A percentile compares a stretch with the other conserved stretches of the same genome.
These are phyloP conservation scores for Stegostoma tigrinum DNA, from an alignment of 2,113 vertebrate genomes.

Conservation along the genomic window DNA sequence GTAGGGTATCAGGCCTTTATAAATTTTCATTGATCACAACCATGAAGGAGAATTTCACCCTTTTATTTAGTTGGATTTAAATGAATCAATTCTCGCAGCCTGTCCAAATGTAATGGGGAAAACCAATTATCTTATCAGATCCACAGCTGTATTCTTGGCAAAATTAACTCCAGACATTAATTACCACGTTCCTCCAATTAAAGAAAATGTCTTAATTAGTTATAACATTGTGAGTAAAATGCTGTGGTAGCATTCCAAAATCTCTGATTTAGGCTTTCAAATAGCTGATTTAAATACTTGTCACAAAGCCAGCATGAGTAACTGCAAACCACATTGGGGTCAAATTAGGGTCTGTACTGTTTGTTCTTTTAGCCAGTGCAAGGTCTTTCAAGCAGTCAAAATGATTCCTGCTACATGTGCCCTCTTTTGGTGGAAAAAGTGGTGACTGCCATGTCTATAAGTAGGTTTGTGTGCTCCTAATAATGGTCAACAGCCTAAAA, in stretches of 20 bases:
- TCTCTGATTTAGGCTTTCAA: not conserved
- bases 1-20: not conserved
- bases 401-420: not conserved
- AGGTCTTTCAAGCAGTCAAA: not conserved
- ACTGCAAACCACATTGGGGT: not conserved
- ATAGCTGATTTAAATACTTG: constrained; percentile 8
- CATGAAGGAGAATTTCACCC: constrained; percentile 28
- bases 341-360: not conserved
- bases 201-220: constrained; percentile 20
- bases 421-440: not conserved
- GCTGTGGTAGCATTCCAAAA: not conserved
- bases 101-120: constrained; percentile 22
- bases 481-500: not conserved
- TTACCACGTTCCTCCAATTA: constrained; percentile 20
- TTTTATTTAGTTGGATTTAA: constrained; percentile 23
- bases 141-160: constrained; percentile 29
- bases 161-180: constrained; percentile 34
- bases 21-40: constrained; percentile 26
- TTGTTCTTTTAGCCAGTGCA: not conserved
- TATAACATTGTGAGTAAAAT: not conserved
- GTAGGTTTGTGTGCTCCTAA: not conserved
- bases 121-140: constrained; percentile 14
- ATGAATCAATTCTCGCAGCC: constrained; percentile 26
- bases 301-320: not conserved
- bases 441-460: not conserved